Evolutionary conservation across 2,797 vertebrate species (phyloP).

Genomic region (Urophycis tenuis): DNA sequence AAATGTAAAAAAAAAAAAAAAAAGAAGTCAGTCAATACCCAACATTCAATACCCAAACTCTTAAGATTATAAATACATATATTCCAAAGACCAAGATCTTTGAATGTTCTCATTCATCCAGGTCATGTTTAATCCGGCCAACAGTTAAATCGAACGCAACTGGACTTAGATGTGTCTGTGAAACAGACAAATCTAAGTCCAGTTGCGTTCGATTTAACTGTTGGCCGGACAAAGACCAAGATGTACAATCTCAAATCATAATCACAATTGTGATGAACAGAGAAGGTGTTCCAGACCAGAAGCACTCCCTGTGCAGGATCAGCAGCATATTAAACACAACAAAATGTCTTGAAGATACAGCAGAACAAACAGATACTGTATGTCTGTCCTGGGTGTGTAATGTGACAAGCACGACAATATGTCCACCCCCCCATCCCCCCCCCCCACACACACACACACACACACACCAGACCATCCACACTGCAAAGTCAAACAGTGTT

Average conservation of each 20-base stretch:
- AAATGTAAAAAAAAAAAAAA: too few relatives aligned
- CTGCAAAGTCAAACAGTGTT: conserved; percentile 38
- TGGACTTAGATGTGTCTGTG: too few relatives aligned
- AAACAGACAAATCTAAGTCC: too few relatives aligned
- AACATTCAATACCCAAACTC: background rate
- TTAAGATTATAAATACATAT: background rate
- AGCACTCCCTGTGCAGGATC: too few relatives aligned
- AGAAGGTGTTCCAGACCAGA: conserved; percentile 18
- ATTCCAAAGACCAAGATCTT: too few relatives aligned
- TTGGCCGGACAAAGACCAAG: too few relatives aligned
- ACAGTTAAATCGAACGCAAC: too few relatives aligned
- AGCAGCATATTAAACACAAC: conserved; percentile 44
- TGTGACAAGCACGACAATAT: background rate
- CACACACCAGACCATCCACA: background rate
- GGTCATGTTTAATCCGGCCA: too few relatives aligned
- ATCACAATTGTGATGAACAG: background rate
- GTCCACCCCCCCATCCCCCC: background rate
- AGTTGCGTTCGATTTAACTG: too few relatives aligned
- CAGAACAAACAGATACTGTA: conserved; percentile 32
- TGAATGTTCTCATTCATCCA: too few relatives aligned
- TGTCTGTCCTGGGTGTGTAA: background rate
- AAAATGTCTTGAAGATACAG: conserved; percentile 35
- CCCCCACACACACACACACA: conserved; percentile 12
- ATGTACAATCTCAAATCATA: background rate
- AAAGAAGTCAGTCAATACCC: background rate